Conservation (phyloP, 2,888 invertebrate genomes). For the Glyphotaelius pellucidus region DNA sequence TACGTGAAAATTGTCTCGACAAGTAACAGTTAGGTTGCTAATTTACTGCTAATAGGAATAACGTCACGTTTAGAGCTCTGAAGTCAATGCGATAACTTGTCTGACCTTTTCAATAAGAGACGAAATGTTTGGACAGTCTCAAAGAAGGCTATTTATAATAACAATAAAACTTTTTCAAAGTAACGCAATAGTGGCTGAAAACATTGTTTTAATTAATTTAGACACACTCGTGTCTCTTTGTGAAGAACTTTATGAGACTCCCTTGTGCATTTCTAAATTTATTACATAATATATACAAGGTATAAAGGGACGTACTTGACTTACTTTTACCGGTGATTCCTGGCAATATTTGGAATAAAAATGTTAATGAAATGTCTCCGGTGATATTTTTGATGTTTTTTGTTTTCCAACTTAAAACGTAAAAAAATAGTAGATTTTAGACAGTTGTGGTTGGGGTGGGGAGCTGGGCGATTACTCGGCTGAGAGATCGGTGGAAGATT, state of each 20-base stretch:
- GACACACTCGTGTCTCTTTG: background rate
- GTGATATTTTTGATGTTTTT: too few relatives aligned
- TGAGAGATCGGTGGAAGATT: too few relatives aligned
- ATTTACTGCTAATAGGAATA: constrained; percentile 21
- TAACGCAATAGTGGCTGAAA: background rate
- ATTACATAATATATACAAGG: background rate
- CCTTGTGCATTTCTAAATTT: background rate
- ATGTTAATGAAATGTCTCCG: too few relatives aligned
- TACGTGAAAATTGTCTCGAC: constrained; percentile 34
- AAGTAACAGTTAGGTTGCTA: constrained; percentile 7
- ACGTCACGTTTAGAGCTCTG: background rate
- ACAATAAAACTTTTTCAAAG: background rate
- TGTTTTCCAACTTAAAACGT: too few relatives aligned
- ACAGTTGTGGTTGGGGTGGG: too few relatives aligned
- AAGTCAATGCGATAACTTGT: constrained; percentile 5
- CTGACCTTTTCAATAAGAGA: background rate
- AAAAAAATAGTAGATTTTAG: too few relatives aligned
- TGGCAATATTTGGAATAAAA: too few relatives aligned
- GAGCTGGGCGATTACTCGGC: too few relatives aligned
- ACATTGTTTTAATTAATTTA: background rate
- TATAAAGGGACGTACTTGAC: too few relatives aligned
- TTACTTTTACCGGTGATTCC: too few relatives aligned
- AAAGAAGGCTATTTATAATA: background rate
- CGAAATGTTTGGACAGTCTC: background rate
- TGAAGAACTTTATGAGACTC: background rate